phyloP scores from a whole-genome alignment of 2,888 invertebrate genomes.

The Tetheella fluctuosa region DNA sequence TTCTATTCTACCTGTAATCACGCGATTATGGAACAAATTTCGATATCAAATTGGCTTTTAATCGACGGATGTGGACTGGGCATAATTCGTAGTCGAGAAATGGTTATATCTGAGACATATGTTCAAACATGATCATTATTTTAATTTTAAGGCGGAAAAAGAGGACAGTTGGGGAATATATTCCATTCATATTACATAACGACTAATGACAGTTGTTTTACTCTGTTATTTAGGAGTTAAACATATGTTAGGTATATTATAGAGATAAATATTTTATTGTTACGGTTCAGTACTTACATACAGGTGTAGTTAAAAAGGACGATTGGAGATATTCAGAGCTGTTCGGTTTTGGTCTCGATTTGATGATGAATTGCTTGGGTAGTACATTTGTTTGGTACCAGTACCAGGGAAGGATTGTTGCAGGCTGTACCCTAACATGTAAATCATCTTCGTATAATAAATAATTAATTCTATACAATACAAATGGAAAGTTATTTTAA shows the following conservation, averaged over 20 bases:
- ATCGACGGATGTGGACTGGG: conserved; percentile 64
- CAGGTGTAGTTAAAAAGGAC: too few relatives aligned
- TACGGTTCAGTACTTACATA: too few relatives aligned
- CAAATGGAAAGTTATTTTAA: too few relatives aligned
- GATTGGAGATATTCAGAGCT: too few relatives aligned
- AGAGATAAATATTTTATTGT: not conserved
- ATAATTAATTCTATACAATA: too few relatives aligned
- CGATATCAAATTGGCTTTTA: conserved; percentile 63
- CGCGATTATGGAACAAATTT: conserved; percentile 45
- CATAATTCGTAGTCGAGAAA: conserved; percentile 40
- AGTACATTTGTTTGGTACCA: too few relatives aligned
- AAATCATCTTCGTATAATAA: too few relatives aligned
- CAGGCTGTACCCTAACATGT: too few relatives aligned
- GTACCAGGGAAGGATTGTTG: too few relatives aligned
- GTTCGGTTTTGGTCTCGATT: too few relatives aligned
- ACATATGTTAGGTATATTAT: not conserved
- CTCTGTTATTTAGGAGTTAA: not conserved
- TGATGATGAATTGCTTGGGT: too few relatives aligned
- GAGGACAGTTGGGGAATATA: not conserved
- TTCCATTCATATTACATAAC: not conserved
- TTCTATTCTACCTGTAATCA: conserved; percentile 39
- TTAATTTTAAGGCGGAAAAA: conserved; percentile 50
- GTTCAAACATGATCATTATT: conserved; percentile 52
- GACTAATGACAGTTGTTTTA: not conserved
- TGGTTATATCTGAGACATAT: conserved; percentile 62